Percentiles rank a stretch among this genome's conserved stretches.
Evolutionary conservation across 2,113 vertebrate genomes (phyloP).

Genomic region (Cynocephalus volans): DNA sequence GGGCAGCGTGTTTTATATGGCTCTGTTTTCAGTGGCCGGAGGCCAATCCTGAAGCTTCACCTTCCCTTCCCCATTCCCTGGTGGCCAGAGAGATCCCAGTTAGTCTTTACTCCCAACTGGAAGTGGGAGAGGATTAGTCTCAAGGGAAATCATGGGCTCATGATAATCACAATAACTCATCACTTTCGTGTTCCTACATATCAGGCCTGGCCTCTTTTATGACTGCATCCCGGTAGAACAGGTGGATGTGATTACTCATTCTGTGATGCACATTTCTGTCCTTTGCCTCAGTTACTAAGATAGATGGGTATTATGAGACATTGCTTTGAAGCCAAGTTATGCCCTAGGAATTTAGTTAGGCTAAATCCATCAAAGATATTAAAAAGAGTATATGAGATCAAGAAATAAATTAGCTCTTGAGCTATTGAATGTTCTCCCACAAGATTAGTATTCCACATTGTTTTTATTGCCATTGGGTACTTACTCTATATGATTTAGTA

Average conservation of each 20-base stretch:
- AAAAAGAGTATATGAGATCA: slow-evolving; percentile 65
- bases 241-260: slow-evolving; percentile 70
- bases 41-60: neutral
- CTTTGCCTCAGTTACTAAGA: slow-evolving; percentile 67
- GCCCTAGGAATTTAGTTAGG: slow-evolving; percentile 66
- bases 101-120: slow-evolving; percentile 37
- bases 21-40: slow-evolving; percentile 45
- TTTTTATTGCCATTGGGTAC: slow-evolving; percentile 67
- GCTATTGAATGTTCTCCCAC: slow-evolving; percentile 30
- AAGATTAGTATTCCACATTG: slow-evolving; percentile 70
- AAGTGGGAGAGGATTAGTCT: neutral
- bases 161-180: slow-evolving; percentile 42
- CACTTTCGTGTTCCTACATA: slow-evolving; percentile 26
- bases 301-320: slow-evolving; percentile 58
- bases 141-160: slow-evolving; percentile 39
- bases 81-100: neutral
- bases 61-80: neutral
- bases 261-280: neutral
- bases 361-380: slow-evolving; percentile 55
- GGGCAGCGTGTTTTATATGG: neutral
- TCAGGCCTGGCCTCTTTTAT: neutral
- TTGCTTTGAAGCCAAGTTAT: slow-evolving; percentile 51
- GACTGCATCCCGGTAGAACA: slow-evolving; percentile 25
- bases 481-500: slow-evolving; percentile 64
- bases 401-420: slow-evolving; percentile 55